Conservation (phyloP, 1,140 invertebrate species). For the Hestina assimilis region DNA sequence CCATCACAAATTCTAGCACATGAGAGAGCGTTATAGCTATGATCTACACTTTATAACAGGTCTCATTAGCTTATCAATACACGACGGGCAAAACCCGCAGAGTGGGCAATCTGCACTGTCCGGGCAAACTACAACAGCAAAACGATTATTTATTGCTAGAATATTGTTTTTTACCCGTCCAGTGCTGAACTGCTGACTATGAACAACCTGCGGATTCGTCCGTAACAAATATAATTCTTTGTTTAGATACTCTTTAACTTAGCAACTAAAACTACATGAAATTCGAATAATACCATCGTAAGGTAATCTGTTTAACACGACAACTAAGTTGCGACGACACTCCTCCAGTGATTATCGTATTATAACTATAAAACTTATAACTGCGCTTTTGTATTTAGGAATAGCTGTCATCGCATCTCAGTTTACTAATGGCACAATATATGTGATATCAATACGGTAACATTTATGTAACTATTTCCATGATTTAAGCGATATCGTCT, state of each 20-base stretch:
- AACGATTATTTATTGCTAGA: too few relatives aligned
- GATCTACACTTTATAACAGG: slow-evolving; percentile 14
- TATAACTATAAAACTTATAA: not conserved
- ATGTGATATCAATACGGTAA: not conserved
- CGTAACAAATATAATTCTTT: slow-evolving; percentile 10
- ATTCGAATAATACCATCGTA: slow-evolving; percentile 22
- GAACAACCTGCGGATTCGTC: too few relatives aligned
- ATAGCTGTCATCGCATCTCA: not conserved
- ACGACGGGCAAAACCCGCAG: too few relatives aligned
- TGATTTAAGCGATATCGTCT: too few relatives aligned
- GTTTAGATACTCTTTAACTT: slow-evolving; percentile 6
- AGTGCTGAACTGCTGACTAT: too few relatives aligned
- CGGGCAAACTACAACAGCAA: too few relatives aligned
- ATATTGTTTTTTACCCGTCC: too few relatives aligned
- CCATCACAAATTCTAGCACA: slow-evolving; percentile 23
- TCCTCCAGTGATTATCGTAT: not conserved
- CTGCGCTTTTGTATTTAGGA: not conserved
- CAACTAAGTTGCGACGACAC: not conserved
- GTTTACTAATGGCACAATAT: slow-evolving; percentile 13
- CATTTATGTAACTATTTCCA: slow-evolving; percentile 5
- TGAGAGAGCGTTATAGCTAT: slow-evolving; percentile 12
- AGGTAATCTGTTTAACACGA: not conserved
- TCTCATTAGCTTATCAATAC: slow-evolving; percentile 12
- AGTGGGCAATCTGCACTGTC: too few relatives aligned
- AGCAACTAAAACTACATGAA: slow-evolving; percentile 18